phyloP scores from a whole-genome alignment of 2,888 invertebrate genomes.

The Drosophila monieri region DNA sequence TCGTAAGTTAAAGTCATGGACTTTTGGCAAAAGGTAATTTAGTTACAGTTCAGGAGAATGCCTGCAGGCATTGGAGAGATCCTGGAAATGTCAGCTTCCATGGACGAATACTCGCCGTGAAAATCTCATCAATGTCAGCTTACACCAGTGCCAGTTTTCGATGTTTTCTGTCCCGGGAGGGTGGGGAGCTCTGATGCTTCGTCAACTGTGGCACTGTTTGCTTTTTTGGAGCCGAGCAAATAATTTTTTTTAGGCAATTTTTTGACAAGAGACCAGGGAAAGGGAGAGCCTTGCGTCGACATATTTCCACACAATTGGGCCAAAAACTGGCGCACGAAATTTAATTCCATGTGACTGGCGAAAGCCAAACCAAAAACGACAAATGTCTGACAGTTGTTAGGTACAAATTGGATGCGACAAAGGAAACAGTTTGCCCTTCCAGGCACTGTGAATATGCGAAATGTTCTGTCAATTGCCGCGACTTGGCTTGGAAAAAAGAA shows the following conservation, averaged over 20 bases:
- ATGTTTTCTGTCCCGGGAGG: constrained; percentile 2
- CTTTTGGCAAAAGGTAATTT: background rate
- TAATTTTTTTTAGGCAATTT: constrained; percentile 46
- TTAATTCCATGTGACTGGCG: constrained; percentile 57
- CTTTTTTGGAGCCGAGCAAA: constrained; percentile 39
- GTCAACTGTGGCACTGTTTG: constrained; percentile 20
- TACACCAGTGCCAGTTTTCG: constrained; percentile 35
- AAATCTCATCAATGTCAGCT: constrained; percentile 72
- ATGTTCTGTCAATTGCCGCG: constrained; percentile 50
- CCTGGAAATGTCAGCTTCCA: constrained; percentile 1
- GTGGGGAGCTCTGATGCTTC: constrained; percentile 6
- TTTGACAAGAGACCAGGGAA: constrained; percentile 29
- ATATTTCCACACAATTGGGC: constrained; percentile 70
- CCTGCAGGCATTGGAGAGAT: background rate
- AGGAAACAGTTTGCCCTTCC: constrained; percentile 36
- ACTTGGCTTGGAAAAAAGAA: constrained; percentile 23
- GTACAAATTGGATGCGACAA: constrained; percentile 58
- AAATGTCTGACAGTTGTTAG: constrained; percentile 55
- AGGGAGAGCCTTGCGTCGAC: constrained; percentile 45
- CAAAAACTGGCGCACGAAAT: constrained; percentile 65
- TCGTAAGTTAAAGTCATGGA: background rate
- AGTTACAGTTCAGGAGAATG: constrained; percentile 3
- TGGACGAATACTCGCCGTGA: constrained; percentile 3
- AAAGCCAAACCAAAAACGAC: constrained; percentile 26
- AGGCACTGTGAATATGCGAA: constrained; percentile 52